Evolutionary conservation across 2,113 vertebrate genomes (phyloP), one percentile per base, ranked within the genome.

Genomic region (Pluvianellus socialis): DNA sequence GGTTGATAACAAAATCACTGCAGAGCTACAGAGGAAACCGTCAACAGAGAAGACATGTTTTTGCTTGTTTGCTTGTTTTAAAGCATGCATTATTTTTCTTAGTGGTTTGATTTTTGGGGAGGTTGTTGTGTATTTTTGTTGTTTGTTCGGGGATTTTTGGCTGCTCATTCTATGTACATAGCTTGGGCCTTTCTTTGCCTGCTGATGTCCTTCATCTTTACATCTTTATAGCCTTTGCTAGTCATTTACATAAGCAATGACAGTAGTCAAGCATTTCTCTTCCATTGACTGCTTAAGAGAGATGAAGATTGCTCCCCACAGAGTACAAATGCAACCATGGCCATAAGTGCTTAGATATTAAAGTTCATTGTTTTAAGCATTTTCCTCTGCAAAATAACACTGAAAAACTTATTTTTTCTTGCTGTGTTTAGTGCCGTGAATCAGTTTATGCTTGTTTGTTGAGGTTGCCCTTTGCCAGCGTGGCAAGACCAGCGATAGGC

Each of bases 81-180:
- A 81, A 81, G 9, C 4, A 6, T 19, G 5, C 14, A 10, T 18
- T 15, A 26, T 7, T 35, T 28, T 72, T 72, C 45, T 56, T 33
- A 19, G 35, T 8, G 17, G 12, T 8, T 66, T 35, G 12, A 0
- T 49, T 77, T 38, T 5, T 1, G 9, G 10, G 3, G 17, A 72
- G 3, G 18, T 28, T 49, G 9, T 27, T 73, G 40, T 4, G 22
- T 62, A 19, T 23, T 70, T 42, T 35, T 27, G 7, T 32, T 56
- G 16, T 42, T 30, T 49, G 4, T 22, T 45, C 6, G 7, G n/a
- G 3, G 0, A 0, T 20, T 45, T 68, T 76, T 82, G 45, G 20
- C 27, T 91, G 7, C 19, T 68, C 10, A 11, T 59, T 63, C 11
- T 63, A 6, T 19, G 19, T 33, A 14, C 0, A 0, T 14, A 26